phyloP scores from a whole-genome alignment of 2,113 vertebrate genomes.

The Thunnus maccoyii region DNA sequence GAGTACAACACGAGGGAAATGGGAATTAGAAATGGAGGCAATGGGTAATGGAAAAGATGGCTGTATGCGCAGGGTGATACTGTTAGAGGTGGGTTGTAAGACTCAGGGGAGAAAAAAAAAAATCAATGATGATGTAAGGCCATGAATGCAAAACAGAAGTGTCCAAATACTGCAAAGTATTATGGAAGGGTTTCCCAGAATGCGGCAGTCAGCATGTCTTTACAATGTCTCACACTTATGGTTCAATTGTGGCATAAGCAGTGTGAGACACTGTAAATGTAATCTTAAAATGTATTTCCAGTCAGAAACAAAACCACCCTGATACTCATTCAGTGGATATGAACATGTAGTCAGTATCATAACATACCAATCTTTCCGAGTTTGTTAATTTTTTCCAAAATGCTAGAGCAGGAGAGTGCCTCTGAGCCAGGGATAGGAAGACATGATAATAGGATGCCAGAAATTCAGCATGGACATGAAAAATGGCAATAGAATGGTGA shows the following conservation, averaged over 20 bases:
- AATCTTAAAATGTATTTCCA: not conserved
- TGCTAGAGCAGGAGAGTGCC: slow-evolving; percentile 6
- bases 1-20: not conserved
- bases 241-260: not conserved
- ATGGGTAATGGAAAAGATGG: not conserved
- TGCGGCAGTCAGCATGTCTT: slow-evolving; percentile 43
- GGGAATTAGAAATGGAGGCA: slow-evolving; percentile 23
- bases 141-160: slow-evolving; percentile 71
- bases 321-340: not conserved
- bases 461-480: slow-evolving; percentile 44
- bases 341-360: not conserved
- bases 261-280: not conserved
- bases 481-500: slow-evolving; percentile 62
- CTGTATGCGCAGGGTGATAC: not conserved
- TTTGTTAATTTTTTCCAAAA: not conserved
- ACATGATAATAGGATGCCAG: slow-evolving; percentile 22
- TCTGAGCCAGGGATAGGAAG: slow-evolving; percentile 3
- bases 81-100: slow-evolving; percentile 2
- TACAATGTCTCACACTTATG: not conserved
- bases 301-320: not conserved
- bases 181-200: slow-evolving; percentile 3
- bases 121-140: slow-evolving; percentile 59
- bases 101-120: slow-evolving; percentile 41
- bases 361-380: not conserved
- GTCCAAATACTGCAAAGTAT: slow-evolving; percentile 38